A percentile compares a stretch with the other conserved stretches of the same genome.
Evolutionary conservation across 2,113 vertebrate species (phyloP).

Genomic region (Planiliza haematocheilus): DNA sequence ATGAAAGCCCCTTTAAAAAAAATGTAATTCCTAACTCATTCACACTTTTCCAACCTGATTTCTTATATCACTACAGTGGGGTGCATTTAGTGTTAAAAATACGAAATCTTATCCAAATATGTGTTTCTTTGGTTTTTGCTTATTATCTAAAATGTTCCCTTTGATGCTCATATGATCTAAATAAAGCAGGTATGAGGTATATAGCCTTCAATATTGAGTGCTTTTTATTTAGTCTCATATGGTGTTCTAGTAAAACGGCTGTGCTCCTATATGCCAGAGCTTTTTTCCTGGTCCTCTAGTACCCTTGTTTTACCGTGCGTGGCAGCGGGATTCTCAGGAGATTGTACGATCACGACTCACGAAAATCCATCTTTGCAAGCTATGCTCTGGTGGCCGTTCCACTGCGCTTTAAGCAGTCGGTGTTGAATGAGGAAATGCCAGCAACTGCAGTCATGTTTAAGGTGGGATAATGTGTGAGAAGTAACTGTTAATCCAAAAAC

Average conservation of each 20-base stretch:
- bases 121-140: slow-evolving; percentile 23
- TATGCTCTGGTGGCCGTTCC: no score
- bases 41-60: slow-evolving; percentile 20
- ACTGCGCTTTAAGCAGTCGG: no score
- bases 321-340: no score
- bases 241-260: background rate
- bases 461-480: no score
- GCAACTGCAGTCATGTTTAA: no score
- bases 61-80: no score
- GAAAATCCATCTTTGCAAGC: no score
- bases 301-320: no score
- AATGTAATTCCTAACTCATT: slow-evolving; percentile 14
- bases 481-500: no score
- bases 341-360: no score
- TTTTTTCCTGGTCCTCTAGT: background rate
- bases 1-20: slow-evolving; percentile 14
- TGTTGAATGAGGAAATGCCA: no score
- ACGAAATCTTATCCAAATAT: slow-evolving; percentile 5
- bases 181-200: background rate
- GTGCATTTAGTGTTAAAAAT: slow-evolving; percentile 15
- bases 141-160: background rate
- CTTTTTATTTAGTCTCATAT: background rate
- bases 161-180: background rate
- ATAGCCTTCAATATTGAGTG: background rate
- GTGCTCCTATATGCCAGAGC: background rate